These are phyloP conservation scores for Mastacembelus armatus DNA, from an alignment of 2,797 vertebrate species.

Conservation along the genomic window DNA sequence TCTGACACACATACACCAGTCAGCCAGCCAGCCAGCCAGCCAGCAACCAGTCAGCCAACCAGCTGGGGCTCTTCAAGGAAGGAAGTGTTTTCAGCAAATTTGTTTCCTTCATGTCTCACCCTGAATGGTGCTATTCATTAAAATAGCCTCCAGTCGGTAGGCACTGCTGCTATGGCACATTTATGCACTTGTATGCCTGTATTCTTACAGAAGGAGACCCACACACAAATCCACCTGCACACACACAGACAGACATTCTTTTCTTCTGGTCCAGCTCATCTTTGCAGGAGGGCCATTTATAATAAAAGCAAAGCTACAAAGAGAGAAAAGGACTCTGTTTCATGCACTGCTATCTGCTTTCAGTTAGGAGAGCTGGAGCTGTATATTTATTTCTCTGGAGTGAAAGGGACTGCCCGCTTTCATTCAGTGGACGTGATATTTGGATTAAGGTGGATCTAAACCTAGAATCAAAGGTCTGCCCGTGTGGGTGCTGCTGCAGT, in stretches of 20 bases:
- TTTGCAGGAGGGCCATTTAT: slow-evolving; percentile 39
- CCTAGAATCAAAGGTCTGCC: slow-evolving; percentile 28
- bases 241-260: slow-evolving; percentile 42
- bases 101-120: slow-evolving; percentile 72
- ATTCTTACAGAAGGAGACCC: slow-evolving; percentile 56
- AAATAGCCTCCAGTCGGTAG: slow-evolving; percentile 72
- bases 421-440: slow-evolving; percentile 40
- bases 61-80: slow-evolving; percentile 76
- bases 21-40: slow-evolving; percentile 55
- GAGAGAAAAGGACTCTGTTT: slow-evolving; percentile 27
- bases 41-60: slow-evolving; percentile 68
- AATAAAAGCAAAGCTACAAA: slow-evolving; percentile 59
- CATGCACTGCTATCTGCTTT: slow-evolving; percentile 42
- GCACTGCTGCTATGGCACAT: slow-evolving; percentile 71
- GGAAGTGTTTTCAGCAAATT: slow-evolving; percentile 78
- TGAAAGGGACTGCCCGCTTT: slow-evolving; percentile 32
- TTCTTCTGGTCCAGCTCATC: slow-evolving; percentile 60
- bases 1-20: slow-evolving; percentile 55
- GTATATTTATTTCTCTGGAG: slow-evolving; percentile 29
- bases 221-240: slow-evolving; percentile 43
- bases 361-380: slow-evolving; percentile 29
- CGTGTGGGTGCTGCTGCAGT: slow-evolving; percentile 30
- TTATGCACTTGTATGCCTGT: slow-evolving; percentile 64
- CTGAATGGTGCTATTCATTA: slow-evolving; percentile 80
- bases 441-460: slow-evolving; percentile 31